Evolutionary conservation across 2,888 invertebrate species (phyloP), one percentile per base, ranked within the genome.

Genomic region (Melieria omissa): DNA sequence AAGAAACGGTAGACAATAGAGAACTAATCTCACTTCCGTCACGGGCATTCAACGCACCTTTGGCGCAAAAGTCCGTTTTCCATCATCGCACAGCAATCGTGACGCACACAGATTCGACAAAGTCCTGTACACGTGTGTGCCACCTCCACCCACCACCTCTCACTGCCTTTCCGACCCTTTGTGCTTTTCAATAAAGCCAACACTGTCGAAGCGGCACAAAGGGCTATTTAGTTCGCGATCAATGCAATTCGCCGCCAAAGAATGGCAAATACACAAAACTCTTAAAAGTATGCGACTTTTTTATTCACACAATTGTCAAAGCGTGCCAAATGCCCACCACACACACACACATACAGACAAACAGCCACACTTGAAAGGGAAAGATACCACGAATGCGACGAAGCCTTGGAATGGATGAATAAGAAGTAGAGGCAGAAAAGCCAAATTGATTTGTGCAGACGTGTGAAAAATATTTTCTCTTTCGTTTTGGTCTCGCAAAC

Each of bases 11-110:
- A 76, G 75, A 77, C 77, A 77, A 77, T 77, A 72, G 71, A 57
- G 71, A 64, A 74, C 76, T 77, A 77, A 77, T 77, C 77, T 77
- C 66, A 75, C 77, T 75, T 77, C 77, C 77, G 76, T 74, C 72
- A 72, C 73, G 73, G 70, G 70, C 72, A 70, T 70, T 70, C 16
- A 64, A 42, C 54, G 41, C 71, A 65, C 71, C 62, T 62, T 67
- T 47, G 49, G 16, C 44, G 52, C 61, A 12, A 67, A 42, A 52
- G 61, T 42, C 42, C 42, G 49, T 29, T 61, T 67, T 52, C 60
- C 29, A 29, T 29, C 29, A 29, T 29, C 29, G 60, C 49, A 46
- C 41, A 6, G 52, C 45, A 61, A 71, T 49, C 64, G 54, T 61
- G 61, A 45, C 58, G 16, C 41, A 44, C n/a, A 9, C 45, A 29